Evolutionary conservation across 2,888 invertebrate genomes (phyloP), one percentile per base, ranked within the genome.

Genomic region (Drosophila diplacantha): DNA sequence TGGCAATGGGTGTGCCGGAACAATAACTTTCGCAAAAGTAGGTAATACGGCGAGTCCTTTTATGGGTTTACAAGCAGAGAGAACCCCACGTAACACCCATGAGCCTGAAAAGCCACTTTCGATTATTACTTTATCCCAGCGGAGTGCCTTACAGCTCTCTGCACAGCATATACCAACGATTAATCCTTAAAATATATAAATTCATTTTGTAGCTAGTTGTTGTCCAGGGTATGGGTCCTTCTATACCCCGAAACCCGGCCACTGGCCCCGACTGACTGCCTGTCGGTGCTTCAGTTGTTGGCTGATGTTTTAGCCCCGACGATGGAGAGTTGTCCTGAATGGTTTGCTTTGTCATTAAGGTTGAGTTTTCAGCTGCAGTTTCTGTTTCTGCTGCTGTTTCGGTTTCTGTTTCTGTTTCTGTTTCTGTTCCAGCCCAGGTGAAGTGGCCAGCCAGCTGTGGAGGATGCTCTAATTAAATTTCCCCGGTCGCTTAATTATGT

Each of bases 401-500:
- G 32, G 14, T 14, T 6, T 31, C 11, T 4, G 29, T 29, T 31
- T 31, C 34, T 3, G 35, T 8, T 12, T 20, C 14, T 4, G 18
- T 39, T 55, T 16, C 16, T 29, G 35, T 11, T 18, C 37, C 35
- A 18, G 26, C 5, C 22, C 78, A 75, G 75, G 73, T 81, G 63
- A 75, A 81, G 81, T 75, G 73, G 52, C 52, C 41, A 41, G 63
- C 16, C 26, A 44, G 44, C 49, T 44, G 31, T 54, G 50, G 55
- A 57, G 75, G 75, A 75, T 63, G 70, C 75, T 81, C 81, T 83
- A 78, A 83, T 78, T 78, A 83, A 78, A 75, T 78, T 78, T 64
- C 20, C 38, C 51, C 69, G 71, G 56, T 54, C 69, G 69, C 75
- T 78, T 81, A 75, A 81, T 73, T 82, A 82, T 82, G 65, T 51